Evolutionary conservation across 2,888 invertebrate genomes (phyloP).

Genomic region (Tortrix viridana): DNA sequence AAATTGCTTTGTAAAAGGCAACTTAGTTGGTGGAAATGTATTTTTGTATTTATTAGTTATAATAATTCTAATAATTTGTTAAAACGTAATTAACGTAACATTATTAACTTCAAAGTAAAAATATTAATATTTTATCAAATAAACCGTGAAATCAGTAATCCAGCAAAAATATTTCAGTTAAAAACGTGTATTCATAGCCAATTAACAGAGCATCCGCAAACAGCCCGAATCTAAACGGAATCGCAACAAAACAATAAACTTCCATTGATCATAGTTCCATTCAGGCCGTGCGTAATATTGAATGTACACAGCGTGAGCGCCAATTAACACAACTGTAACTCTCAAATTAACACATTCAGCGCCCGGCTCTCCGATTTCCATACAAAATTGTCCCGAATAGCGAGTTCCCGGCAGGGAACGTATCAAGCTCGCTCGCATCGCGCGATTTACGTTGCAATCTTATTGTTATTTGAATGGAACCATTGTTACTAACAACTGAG

Average conservation of each 20-base stretch:
- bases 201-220: conserved; percentile 10
- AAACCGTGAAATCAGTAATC: conserved; percentile 32
- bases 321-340: conserved; percentile 40
- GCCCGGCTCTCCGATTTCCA: too few relatives aligned
- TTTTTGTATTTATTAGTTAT: too few relatives aligned
- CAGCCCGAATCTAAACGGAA: conserved; percentile 4
- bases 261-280: conserved; percentile 25
- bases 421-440: conserved; percentile 22
- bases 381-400: too few relatives aligned
- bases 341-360: conserved; percentile 34
- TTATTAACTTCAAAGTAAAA: too few relatives aligned
- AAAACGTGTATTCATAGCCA: conserved; percentile 36
- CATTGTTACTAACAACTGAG: conserved; percentile 16
- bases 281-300: conserved; percentile 19
- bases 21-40: too few relatives aligned
- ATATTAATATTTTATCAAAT: too few relatives aligned
- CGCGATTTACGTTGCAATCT: conserved; percentile 25
- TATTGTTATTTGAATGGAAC: conserved; percentile 25
- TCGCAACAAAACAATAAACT: conserved; percentile 25
- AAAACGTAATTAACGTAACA: too few relatives aligned
- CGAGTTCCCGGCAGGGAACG: too few relatives aligned
- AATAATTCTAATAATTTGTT: too few relatives aligned
- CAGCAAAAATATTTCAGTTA: conserved; percentile 34
- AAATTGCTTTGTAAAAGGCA: too few relatives aligned
- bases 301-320: conserved; percentile 32